These are phyloP conservation scores for Pristionchus japonicus DNA, from an alignment of 2,888 invertebrate genomes.

Conservation along the genomic window DNA sequence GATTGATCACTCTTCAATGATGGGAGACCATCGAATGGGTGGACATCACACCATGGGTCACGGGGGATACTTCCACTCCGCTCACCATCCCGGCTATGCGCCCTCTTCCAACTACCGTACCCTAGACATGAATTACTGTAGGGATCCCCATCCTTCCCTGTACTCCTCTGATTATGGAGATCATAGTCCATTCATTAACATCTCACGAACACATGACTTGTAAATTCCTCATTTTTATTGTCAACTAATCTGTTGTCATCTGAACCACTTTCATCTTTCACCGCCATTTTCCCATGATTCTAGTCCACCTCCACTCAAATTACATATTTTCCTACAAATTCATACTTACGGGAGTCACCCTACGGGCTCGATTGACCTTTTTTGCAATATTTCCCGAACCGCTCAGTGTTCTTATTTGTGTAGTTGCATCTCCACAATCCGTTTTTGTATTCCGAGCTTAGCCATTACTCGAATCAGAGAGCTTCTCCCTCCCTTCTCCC, in stretches of 20 bases:
- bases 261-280: not conserved
- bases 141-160: conserved; percentile 42
- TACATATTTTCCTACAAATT: not conserved
- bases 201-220: conserved; percentile 34
- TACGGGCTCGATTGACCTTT: not conserved
- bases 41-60: conserved; percentile 26
- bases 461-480: conserved; percentile 22
- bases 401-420: conserved; percentile 5
- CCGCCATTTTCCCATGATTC: not conserved
- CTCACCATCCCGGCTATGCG: not conserved
- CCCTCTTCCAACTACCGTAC: conserved; percentile 46
- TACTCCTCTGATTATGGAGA: conserved; percentile 46
- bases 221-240: not conserved
- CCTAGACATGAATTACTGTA: conserved; percentile 42
- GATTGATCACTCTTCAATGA: conserved; percentile 33
- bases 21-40: not conserved
- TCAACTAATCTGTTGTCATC: conserved; percentile 8
- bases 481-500: conserved; percentile 32
- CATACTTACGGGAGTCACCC: not conserved
- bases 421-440: not conserved
- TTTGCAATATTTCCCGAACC: conserved; percentile 12
- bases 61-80: not conserved
- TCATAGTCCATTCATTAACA: conserved; percentile 32
- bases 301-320: not conserved
- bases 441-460: conserved; percentile 37